phyloP scores from a whole-genome alignment of 2,113 vertebrate genomes.

The Crocuta crocuta region DNA sequence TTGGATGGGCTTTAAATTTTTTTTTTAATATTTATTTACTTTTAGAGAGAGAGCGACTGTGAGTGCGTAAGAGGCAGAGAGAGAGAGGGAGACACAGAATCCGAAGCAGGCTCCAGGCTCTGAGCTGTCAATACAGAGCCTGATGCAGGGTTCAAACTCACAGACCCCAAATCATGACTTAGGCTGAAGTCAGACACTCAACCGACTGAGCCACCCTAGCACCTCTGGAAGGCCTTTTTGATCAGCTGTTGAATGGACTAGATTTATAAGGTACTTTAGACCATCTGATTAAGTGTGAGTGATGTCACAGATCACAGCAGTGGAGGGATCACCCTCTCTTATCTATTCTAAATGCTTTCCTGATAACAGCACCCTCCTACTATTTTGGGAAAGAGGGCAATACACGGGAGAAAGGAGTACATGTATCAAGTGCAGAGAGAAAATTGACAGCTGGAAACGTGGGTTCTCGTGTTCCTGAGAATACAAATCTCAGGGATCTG shows the following conservation, averaged over 20 bases:
- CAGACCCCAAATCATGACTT: too few species aligned
- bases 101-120: too few species aligned
- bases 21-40: too few species aligned
- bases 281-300: background rate
- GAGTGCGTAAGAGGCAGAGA: too few species aligned
- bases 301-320: background rate
- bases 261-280: background rate
- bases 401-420: background rate
- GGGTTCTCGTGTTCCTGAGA: constrained; percentile 36
- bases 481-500: constrained; percentile 38
- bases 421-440: constrained; percentile 50
- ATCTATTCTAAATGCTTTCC: constrained; percentile 57
- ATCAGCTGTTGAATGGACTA: background rate
- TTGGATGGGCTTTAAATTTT: background rate
- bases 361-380: constrained; percentile 52
- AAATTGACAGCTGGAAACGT: constrained; percentile 51
- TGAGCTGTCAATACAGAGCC: too few species aligned
- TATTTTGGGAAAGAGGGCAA: constrained; percentile 59
- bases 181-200: too few species aligned
- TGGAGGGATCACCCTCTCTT: background rate
- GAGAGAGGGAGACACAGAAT: too few species aligned
- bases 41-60: too few species aligned
- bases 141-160: too few species aligned
- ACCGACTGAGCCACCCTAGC: too few species aligned
- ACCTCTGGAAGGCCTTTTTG: background rate